Base-by-base conservation (phyloP, 2,888 invertebrate species). In the Alentia gelatinosa region DNA sequence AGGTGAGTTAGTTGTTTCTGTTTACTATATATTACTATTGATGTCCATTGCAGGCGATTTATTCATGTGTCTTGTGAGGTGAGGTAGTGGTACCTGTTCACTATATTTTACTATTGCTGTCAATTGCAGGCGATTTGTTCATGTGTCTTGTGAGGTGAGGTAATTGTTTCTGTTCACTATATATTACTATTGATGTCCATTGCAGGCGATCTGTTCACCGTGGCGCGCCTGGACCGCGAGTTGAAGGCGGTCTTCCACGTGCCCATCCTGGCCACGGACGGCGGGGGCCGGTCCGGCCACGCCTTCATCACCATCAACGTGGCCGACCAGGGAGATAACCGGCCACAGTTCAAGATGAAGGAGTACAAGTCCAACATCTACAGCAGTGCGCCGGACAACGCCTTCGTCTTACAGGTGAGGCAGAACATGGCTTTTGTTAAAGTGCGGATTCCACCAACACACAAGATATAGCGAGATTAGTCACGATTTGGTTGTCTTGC, bases 201-300 rank as follows among this genome's bases (percentile, higher is more conserved):
- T 92, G 4, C 92, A 96, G 96, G 96, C 40, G 95, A 95, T 91
- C 93, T 96, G 35, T 94, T 93, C 84, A 95, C 95, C 1, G 94
- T 98, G 95, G 97, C 97, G 94, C 47, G 26, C 40, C 74, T 92
- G 56, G 91, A 93, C 83, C 75, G 92, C 1, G 93, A 99, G 96
- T 95, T 97, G 26, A 97, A 97, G 91, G 26, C 90, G 26, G 79
- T 89, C 37, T 92, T 92, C 91, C 35, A 63, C n/a, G 93, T 96
- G 37, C 95, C 95, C 7, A 93, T 96, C 56, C 94, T 95, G 15
- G 96, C 96, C 63, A 94, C 94, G 47, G 96, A 96, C 92, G 95
- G 95, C 92, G 96, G 96, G 7, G 96, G 96, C 39, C 93, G 94
- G 56, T 47, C 90, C 23, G 93, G 92, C 35, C 90, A 92, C 90